Percentiles rank a stretch among this genome's conserved stretches.
Evolutionary conservation across 2,113 vertebrate genomes (phyloP).

Genomic region (Apaloderma vittatum): DNA sequence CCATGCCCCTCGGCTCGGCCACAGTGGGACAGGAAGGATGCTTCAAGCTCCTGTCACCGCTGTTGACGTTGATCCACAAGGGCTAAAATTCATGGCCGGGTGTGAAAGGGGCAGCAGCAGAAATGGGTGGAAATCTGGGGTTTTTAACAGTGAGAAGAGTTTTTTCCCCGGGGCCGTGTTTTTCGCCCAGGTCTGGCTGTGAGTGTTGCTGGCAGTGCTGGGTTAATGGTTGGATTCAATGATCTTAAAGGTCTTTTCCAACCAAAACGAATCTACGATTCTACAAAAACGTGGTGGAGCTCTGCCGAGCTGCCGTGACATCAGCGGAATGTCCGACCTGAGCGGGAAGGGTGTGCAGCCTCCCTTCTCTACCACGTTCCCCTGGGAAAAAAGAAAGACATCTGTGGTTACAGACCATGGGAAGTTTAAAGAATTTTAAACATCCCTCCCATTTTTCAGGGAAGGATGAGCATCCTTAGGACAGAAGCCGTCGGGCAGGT

Average conservation of each 20-base stretch:
- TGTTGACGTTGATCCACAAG: fast-evolving
- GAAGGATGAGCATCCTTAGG: too few relatives aligned
- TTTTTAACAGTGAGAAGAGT: fast-evolving
- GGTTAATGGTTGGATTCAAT: too few relatives aligned
- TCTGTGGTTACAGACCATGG: fast-evolving
- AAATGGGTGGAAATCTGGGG: background rate
- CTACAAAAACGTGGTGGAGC: too few relatives aligned
- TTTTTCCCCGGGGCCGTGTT: background rate
- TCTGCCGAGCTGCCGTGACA: too few relatives aligned
- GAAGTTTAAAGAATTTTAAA: background rate
- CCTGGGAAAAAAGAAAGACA: background rate
- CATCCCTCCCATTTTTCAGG: background rate
- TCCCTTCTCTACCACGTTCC: fast-evolving
- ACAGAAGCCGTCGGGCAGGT: fast-evolving
- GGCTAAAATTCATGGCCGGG: background rate
- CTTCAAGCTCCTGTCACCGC: background rate
- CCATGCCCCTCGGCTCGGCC: background rate
- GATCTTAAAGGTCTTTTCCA: too few relatives aligned
- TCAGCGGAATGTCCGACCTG: too few relatives aligned
- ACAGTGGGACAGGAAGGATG: fast-evolving
- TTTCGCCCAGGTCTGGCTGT: fast-evolving
- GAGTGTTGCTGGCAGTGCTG: too few relatives aligned
- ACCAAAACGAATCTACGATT: too few relatives aligned
- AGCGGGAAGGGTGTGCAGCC: background rate
- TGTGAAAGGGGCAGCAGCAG: background rate